phyloP scores from a whole-genome alignment of 2,113 vertebrate genomes.

The Eubucco bourcierii region DNA sequence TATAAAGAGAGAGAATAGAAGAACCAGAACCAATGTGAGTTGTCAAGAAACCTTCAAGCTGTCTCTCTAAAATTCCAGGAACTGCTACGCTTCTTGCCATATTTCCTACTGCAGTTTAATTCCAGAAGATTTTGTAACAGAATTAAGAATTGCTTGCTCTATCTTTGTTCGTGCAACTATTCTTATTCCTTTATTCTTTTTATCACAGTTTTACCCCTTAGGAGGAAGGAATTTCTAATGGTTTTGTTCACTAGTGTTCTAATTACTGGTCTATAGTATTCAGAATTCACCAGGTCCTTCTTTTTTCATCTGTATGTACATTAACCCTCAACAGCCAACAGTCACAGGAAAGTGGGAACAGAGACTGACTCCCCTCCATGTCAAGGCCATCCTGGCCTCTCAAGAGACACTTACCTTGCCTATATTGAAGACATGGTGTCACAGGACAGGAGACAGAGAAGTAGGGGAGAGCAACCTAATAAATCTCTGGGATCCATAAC shows the following conservation, averaged over 20 bases:
- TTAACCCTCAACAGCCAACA: not conserved
- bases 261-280: not conserved
- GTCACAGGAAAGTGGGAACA: not conserved
- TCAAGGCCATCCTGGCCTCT: not conserved
- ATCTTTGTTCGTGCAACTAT: not conserved
- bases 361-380: not conserved
- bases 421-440: not conserved
- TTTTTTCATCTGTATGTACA: not conserved
- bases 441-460: not conserved
- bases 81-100: not conserved
- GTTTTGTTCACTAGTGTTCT: not conserved
- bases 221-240: not conserved
- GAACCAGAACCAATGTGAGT: not conserved
- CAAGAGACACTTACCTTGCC: not conserved
- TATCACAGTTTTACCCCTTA: not conserved
- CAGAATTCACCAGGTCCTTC: not conserved
- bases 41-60: not conserved
- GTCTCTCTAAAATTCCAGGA: not conserved
- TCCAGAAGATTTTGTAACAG: not conserved
- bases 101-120: not conserved
- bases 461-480: not conserved
- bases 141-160: not conserved
- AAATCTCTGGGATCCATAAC: not conserved
- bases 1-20: not conserved
- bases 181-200: not conserved